These are phyloP conservation scores for Pachypsylla venusta DNA, from an alignment of 1,140 invertebrate species.

Conservation along the genomic window DNA sequence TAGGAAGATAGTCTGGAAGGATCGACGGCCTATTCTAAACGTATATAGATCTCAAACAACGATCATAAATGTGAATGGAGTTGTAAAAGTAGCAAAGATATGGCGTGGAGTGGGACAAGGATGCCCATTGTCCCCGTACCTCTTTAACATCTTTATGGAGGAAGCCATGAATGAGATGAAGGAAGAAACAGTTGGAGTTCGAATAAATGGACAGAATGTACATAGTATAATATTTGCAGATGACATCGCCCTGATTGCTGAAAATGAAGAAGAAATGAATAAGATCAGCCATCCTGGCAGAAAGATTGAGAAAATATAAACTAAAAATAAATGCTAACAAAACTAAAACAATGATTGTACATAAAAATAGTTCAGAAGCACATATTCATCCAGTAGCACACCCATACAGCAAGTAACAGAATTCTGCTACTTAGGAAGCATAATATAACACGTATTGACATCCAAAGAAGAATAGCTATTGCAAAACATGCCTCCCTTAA, in stretches of 20 bases:
- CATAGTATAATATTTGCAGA: background rate
- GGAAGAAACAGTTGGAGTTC: background rate
- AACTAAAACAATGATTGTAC: too few species aligned
- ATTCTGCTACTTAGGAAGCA: too few species aligned
- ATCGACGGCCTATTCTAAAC: background rate
- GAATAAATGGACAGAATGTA: conserved; percentile 8
- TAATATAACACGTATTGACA: too few species aligned
- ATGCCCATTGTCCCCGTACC: background rate
- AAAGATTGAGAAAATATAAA: too few species aligned
- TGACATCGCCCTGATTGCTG: conserved; percentile 1
- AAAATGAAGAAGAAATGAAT: conserved; percentile 4
- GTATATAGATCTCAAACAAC: background rate
- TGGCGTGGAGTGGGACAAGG: conserved; percentile 4
- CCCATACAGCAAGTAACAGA: too few species aligned
- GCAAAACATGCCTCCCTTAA: too few species aligned
- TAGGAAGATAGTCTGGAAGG: background rate
- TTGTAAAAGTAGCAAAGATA: conserved; percentile 4
- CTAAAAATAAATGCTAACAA: too few species aligned
- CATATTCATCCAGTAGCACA: too few species aligned
- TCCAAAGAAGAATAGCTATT: too few species aligned
- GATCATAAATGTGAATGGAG: conserved; percentile 3
- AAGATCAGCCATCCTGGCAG: too few species aligned
- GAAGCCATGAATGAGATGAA: conserved; percentile 7
- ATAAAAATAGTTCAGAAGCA: too few species aligned
- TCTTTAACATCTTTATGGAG: too few species aligned